Evolutionary conservation across 2,888 invertebrate species (phyloP).

Genomic region (Arge pagana): DNA sequence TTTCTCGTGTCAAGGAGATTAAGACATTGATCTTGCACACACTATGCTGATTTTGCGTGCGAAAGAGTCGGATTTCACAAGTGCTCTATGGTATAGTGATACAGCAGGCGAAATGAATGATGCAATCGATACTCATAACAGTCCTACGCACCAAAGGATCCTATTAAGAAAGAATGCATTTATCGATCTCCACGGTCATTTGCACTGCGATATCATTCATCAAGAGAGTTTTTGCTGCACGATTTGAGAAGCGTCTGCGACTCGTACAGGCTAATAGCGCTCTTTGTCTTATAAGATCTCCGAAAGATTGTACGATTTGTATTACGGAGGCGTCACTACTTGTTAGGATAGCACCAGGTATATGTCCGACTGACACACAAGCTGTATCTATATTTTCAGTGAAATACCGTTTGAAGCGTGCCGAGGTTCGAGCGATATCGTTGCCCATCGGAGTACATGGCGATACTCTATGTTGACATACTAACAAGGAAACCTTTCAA

Average conservation of each 20-base stretch:
- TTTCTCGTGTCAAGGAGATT: constrained; percentile 35
- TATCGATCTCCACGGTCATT: constrained; percentile 20
- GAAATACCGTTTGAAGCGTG: constrained; percentile 34
- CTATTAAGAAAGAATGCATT: not conserved
- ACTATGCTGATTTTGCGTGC: constrained; percentile 33
- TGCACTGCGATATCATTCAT: constrained; percentile 29
- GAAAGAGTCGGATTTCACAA: constrained; percentile 33
- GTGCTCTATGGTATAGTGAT: constrained; percentile 28
- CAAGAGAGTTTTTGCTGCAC: constrained; percentile 29
- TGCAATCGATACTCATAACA: constrained; percentile 1
- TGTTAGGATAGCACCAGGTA: constrained; percentile 26
- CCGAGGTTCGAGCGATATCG: constrained; percentile 34
- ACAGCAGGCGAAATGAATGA: constrained; percentile 25
- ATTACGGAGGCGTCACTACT: constrained; percentile 31
- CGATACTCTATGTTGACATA: constrained; percentile 39
- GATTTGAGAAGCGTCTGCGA: constrained; percentile 26
- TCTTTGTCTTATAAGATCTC: constrained; percentile 19
- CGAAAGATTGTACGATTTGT: constrained; percentile 14
- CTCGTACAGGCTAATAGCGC: constrained; percentile 22
- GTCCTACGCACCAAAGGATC: not conserved
- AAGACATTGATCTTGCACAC: constrained; percentile 36
- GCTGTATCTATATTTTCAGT: constrained; percentile 27
- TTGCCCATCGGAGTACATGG: constrained; percentile 33
- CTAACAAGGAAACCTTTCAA: no score
- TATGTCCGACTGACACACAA: constrained; percentile 30